A percentile compares a stretch with the other conserved stretches of the same genome.
phyloP scores from a whole-genome alignment of 2,113 vertebrate genomes.

The Stigmatopora argus region DNA sequence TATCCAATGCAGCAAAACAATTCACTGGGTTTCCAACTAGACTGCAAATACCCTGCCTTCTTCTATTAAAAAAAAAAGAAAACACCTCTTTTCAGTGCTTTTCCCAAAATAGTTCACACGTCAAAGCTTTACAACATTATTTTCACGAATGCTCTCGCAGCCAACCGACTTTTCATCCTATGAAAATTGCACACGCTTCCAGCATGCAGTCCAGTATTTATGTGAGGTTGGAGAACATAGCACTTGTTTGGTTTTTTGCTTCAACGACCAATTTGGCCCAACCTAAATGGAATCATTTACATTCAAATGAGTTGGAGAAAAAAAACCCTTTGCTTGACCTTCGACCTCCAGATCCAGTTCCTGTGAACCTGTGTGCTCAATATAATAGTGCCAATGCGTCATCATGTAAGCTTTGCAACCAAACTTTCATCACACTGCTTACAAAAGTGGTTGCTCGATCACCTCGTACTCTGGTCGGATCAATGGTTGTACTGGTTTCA shows the following conservation, averaged over 20 bases:
- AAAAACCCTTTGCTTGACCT: constrained; percentile 33
- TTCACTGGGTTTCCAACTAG: constrained; percentile 52
- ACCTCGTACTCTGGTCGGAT: constrained; percentile 5
- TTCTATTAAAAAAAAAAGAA: constrained; percentile 48
- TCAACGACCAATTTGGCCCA: constrained; percentile 62
- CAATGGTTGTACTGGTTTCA: constrained; percentile 4
- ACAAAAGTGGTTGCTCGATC: neutral
- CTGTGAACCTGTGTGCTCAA: constrained; percentile 37
- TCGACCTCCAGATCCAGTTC: constrained; percentile 23
- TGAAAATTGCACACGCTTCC: constrained; percentile 35
- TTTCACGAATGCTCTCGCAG: constrained; percentile 36
- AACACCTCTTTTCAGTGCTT: constrained; percentile 44
- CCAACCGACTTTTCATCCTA: constrained; percentile 31
- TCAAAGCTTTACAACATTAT: constrained; percentile 44
- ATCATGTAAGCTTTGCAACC: constrained; percentile 17
- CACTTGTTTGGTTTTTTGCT: constrained; percentile 44
- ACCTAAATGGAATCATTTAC: constrained; percentile 50
- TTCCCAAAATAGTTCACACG: constrained; percentile 42
- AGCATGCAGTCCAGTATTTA: constrained; percentile 32
- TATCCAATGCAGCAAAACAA: constrained; percentile 60
- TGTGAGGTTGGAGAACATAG: constrained; percentile 17
- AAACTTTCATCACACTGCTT: neutral
- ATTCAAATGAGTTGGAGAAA: constrained; percentile 57
- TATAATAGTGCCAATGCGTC: constrained; percentile 37
- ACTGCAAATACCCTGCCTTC: constrained; percentile 52